Conservation (phyloP, 2,797 vertebrate species). For the Uromys caudimaculatus region DNA sequence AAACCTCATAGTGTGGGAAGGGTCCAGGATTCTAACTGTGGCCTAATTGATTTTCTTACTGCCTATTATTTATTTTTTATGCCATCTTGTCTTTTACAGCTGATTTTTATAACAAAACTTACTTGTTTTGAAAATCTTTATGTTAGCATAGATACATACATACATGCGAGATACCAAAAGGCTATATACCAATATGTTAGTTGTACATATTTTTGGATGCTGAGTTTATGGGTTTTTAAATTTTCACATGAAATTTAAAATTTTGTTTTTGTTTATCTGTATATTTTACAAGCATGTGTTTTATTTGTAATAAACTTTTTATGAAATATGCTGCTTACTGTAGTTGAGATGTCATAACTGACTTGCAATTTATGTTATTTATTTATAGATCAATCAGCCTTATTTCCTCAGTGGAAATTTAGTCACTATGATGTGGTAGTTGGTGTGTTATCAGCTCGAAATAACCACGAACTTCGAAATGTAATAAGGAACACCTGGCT, state of each 20-base stretch:
- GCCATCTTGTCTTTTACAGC: not conserved
- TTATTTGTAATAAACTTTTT: not conserved
- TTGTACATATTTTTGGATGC: not conserved
- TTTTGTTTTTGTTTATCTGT: constrained; percentile 1
- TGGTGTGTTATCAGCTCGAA: constrained; percentile 95
- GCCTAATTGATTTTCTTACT: not conserved
- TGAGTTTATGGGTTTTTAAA: not conserved
- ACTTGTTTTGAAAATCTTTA: not conserved
- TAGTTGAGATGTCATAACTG: not conserved
- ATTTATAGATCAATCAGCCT: constrained; percentile 83
- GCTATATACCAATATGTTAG: not conserved
- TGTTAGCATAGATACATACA: not conserved
- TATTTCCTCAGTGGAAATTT: constrained; percentile 85
- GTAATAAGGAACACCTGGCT: constrained; percentile 96
- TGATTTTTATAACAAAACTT: not conserved
- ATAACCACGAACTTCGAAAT: constrained; percentile 93
- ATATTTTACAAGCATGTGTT: not conserved
- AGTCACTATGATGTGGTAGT: constrained; percentile 93
- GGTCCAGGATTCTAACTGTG: not conserved
- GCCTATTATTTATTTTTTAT: not conserved
- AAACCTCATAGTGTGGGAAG: not conserved
- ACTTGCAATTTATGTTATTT: constrained; percentile 67
- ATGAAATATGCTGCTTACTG: not conserved
- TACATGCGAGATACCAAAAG: not conserved
- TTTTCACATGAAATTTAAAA: not conserved